Evolutionary conservation across 1,140 invertebrate genomes (phyloP).

Genomic region (Plutomurus gul): DNA sequence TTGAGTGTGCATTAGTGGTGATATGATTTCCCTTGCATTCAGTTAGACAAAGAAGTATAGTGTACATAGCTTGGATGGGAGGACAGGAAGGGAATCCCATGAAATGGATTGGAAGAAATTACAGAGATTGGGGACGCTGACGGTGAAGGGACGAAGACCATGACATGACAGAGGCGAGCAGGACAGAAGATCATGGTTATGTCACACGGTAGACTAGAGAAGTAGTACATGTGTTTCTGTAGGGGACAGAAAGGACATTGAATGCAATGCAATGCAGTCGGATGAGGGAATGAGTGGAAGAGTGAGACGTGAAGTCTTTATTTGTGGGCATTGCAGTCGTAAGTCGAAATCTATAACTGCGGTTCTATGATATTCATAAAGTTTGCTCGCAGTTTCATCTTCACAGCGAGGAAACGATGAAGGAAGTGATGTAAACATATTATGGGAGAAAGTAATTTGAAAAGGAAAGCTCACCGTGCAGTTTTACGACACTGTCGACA

Average conservation of each 20-base stretch:
- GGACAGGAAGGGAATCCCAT: not conserved
- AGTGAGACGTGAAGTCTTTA: too few species aligned
- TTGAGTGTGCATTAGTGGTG: not conserved
- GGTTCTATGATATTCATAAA: too few species aligned
- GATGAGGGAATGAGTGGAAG: too few species aligned
- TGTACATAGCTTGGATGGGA: not conserved
- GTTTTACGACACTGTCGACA: slow-evolving; percentile 82
- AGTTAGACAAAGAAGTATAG: too few species aligned
- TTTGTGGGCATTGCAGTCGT: too few species aligned
- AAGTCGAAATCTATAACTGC: too few species aligned
- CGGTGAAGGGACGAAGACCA: not conserved
- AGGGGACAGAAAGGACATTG: too few species aligned
- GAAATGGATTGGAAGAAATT: slow-evolving; percentile 27
- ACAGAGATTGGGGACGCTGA: slow-evolving; percentile 5
- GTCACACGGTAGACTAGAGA: too few species aligned
- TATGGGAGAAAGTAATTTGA: slow-evolving; percentile 16
- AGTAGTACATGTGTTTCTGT: too few species aligned
- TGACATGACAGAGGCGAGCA: not conserved
- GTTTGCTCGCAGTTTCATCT: too few species aligned
- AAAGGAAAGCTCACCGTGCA: slow-evolving; percentile 74
- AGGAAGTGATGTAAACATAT: not conserved
- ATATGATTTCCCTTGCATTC: too few species aligned
- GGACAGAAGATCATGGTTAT: not conserved
- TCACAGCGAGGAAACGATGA: not conserved
- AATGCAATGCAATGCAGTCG: too few species aligned